Evolutionary conservation across 2,113 vertebrate species (phyloP).

Genomic region (Cheilinus undulatus): DNA sequence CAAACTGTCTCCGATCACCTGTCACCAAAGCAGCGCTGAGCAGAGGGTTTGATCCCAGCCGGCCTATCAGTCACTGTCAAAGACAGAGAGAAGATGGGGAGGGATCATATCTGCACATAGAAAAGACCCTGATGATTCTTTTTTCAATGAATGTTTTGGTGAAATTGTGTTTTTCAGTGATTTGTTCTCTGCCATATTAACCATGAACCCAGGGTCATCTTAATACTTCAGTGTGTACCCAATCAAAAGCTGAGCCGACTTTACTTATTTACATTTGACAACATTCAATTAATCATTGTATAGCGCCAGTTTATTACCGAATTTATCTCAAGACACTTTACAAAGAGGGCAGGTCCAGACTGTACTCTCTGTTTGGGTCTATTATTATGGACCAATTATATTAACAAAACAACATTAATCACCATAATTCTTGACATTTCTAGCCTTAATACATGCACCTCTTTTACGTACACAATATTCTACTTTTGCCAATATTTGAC

Average conservation of each 20-base stretch:
- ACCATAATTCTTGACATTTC: too few relatives aligned
- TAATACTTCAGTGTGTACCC: background rate
- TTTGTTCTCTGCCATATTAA: background rate
- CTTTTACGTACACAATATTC: too few relatives aligned
- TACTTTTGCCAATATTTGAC: too few relatives aligned
- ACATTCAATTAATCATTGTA: too few relatives aligned
- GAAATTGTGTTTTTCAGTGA: slow-evolving; percentile 12
- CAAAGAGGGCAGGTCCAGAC: too few relatives aligned
- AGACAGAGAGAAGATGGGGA: slow-evolving; percentile 21
- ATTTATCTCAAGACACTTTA: too few relatives aligned
- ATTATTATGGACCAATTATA: too few relatives aligned
- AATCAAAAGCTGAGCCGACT: background rate
- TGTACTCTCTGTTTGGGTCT: too few relatives aligned
- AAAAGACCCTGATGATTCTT: slow-evolving; percentile 6
- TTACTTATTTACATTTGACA: background rate
- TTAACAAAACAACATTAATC: too few relatives aligned
- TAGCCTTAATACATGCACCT: too few relatives aligned
- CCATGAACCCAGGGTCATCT: background rate
- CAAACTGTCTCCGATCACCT: slow-evolving; percentile 80
- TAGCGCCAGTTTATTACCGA: too few relatives aligned
- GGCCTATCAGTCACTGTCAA: slow-evolving; percentile 80
- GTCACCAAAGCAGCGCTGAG: slow-evolving; percentile 64
- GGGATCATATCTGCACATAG: slow-evolving; percentile 21
- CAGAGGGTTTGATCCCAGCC: slow-evolving; percentile 65
- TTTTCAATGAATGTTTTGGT: slow-evolving; percentile 22